phyloP scores from a whole-genome alignment of 2,797 vertebrate species.

The Gobio occitaniae region DNA sequence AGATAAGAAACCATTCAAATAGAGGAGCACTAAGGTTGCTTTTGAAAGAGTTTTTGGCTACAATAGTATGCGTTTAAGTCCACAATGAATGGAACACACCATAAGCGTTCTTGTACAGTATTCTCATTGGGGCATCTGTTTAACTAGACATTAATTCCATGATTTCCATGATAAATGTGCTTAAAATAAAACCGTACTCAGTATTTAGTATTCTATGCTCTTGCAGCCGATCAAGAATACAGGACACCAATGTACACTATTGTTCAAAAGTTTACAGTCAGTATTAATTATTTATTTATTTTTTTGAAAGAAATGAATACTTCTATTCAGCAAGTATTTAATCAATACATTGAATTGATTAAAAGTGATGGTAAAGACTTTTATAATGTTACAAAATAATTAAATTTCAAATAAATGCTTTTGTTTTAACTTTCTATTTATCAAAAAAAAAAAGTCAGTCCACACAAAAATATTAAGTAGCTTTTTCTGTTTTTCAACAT shows the following conservation, averaged over 20 bases:
- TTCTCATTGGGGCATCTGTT: constrained; percentile 46
- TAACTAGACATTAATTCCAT: neutral
- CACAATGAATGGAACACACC: constrained; percentile 18
- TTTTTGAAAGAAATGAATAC: neutral
- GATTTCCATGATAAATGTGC: neutral
- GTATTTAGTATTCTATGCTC: neutral
- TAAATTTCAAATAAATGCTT: neutral
- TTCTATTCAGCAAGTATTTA: neutral
- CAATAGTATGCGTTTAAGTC: constrained; percentile 39
- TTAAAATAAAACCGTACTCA: neutral
- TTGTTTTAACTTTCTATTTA: neutral
- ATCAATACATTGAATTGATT: neutral
- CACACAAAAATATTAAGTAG: neutral
- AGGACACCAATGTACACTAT: neutral
- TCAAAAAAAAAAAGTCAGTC: neutral
- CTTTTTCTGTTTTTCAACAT: neutral
- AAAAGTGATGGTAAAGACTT: neutral
- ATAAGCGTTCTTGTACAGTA: constrained; percentile 43
- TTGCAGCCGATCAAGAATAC: neutral
- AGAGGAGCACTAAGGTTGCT: constrained; percentile 5
- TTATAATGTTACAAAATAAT: neutral
- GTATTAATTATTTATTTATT: no score
- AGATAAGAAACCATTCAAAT: constrained; percentile 11
- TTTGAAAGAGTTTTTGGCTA: constrained; percentile 23
- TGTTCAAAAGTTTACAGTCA: neutral